phyloP scores from a whole-genome alignment of 2,888 invertebrate genomes.

The Platycheirus rosarum region DNA sequence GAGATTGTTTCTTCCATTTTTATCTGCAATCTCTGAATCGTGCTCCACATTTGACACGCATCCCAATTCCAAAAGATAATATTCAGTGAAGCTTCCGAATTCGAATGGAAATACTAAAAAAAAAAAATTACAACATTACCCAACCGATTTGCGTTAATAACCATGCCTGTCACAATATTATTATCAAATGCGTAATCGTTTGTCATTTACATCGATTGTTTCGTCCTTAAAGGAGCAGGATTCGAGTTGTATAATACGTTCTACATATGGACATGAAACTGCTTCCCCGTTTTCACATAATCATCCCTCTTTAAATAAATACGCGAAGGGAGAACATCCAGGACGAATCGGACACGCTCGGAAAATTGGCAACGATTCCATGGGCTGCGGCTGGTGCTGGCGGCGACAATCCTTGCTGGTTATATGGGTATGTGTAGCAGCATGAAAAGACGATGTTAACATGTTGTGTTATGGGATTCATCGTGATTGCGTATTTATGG shows the following conservation, averaged over 20 bases:
- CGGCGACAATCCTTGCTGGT: constrained; percentile 42
- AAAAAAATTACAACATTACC: constrained; percentile 4
- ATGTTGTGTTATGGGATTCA: constrained; percentile 73
- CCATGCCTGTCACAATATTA: constrained; percentile 74
- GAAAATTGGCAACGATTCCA: constrained; percentile 65
- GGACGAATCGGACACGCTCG: constrained; percentile 65
- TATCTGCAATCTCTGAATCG: constrained; percentile 45
- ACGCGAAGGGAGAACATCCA: constrained; percentile 50
- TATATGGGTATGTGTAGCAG: constrained; percentile 8
- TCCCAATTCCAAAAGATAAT: constrained; percentile 42
- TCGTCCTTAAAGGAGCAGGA: constrained; percentile 64
- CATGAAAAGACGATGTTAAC: constrained; percentile 64
- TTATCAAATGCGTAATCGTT: constrained; percentile 74
- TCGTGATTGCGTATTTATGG: constrained; percentile 75
- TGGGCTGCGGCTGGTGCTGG: constrained; percentile 42
- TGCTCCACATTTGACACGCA: constrained; percentile 65
- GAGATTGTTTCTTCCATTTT: not conserved
- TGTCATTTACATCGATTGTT: constrained; percentile 74
- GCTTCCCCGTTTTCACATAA: constrained; percentile 54
- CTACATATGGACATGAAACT: constrained; percentile 65
- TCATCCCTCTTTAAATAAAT: constrained; percentile 53
- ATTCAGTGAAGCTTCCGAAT: constrained; percentile 31
- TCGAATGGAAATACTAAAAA: constrained; percentile 1
- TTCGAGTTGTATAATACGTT: constrained; percentile 50
- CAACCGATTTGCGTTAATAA: constrained; percentile 71